These are phyloP conservation scores for Crotophaga sulcirostris DNA, from an alignment of 2,113 vertebrate species.

Conservation along the genomic window DNA sequence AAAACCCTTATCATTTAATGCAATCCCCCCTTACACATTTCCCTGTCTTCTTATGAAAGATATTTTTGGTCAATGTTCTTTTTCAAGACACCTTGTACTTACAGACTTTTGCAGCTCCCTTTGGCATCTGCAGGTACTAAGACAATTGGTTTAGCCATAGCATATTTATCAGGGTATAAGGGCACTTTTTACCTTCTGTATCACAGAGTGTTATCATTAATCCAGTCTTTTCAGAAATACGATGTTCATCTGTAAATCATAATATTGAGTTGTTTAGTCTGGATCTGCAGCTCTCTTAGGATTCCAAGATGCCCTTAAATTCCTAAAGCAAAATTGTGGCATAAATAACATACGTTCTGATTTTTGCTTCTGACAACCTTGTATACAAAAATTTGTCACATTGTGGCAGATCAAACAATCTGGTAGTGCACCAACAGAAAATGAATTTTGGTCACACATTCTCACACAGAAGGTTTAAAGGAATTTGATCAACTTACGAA, in stretches of 20 bases:
- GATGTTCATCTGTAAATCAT: not conserved
- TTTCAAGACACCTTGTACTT: not conserved
- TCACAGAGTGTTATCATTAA: not conserved
- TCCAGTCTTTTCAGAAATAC: not conserved
- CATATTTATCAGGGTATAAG: not conserved
- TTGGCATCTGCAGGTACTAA: not conserved
- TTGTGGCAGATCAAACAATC: not conserved
- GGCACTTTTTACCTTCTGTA: not conserved
- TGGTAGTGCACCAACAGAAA: not conserved
- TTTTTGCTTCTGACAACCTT: accelerated
- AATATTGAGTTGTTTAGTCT: not conserved
- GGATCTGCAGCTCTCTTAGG: not conserved
- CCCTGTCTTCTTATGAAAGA: not conserved
- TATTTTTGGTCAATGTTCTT: not conserved
- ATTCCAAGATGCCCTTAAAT: not conserved
- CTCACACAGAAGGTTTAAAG: not conserved
- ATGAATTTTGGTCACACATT: not conserved
- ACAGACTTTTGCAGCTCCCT: not conserved
- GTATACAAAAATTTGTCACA: not conserved
- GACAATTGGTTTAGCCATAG: not conserved
- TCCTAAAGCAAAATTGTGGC: not conserved
- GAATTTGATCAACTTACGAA: not conserved
- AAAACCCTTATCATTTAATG: not conserved
- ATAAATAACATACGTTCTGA: not conserved
- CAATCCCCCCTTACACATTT: not conserved